These are phyloP conservation scores for Onychostruthus taczanowskii DNA, from an alignment of 2,113 vertebrate genomes.

Conservation along the genomic window DNA sequence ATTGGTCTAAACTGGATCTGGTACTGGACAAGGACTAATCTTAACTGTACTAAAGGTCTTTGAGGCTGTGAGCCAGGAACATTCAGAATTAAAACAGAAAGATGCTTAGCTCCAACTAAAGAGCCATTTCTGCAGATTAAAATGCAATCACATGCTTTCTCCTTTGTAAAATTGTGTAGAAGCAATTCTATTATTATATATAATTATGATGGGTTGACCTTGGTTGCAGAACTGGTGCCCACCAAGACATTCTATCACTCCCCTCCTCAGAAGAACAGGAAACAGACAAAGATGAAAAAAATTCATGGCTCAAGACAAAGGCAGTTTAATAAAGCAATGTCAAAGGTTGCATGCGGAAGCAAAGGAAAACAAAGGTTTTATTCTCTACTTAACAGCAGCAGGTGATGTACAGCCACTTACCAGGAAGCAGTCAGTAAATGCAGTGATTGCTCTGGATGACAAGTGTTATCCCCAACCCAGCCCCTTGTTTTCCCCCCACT, in stretches of 20 bases:
- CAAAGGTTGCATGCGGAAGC: background rate
- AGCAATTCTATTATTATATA: background rate
- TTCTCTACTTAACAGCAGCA: background rate
- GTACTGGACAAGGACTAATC: background rate
- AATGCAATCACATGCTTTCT: background rate
- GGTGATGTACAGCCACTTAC: background rate
- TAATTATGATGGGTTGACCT: background rate
- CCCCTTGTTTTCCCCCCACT: fast-evolving
- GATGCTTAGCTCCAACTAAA: background rate
- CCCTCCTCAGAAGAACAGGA: background rate
- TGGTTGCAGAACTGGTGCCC: no score
- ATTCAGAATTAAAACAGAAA: background rate
- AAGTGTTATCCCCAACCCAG: background rate
- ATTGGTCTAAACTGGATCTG: background rate
- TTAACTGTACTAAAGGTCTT: background rate
- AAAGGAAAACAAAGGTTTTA: background rate
- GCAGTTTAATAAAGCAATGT: background rate
- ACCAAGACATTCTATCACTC: background rate
- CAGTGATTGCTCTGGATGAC: background rate
- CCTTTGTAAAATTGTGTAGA: background rate
- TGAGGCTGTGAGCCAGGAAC: background rate
- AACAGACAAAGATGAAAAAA: background rate
- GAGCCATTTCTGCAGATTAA: background rate
- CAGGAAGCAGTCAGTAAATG: background rate
- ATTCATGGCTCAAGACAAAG: background rate